Percentiles rank a stretch among this genome's conserved stretches.
Evolutionary conservation across 1,140 invertebrate genomes (phyloP).

Genomic region (Araneus ventricosus): DNA sequence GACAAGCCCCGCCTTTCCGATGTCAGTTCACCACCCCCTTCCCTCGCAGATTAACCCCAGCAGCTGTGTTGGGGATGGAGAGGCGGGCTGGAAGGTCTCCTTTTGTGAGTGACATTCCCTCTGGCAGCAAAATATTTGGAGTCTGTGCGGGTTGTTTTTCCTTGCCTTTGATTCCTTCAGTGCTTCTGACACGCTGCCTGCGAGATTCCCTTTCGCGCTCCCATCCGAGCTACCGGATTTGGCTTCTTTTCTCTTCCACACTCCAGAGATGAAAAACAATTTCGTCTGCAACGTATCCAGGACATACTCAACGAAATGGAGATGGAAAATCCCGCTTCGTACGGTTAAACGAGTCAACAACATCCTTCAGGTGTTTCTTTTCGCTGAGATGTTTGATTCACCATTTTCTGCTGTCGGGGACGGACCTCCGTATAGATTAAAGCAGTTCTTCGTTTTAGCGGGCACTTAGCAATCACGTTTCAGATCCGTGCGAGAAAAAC

Average conservation of each 20-base stretch:
- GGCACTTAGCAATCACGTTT: too few relatives aligned
- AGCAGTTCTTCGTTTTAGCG: too few relatives aligned
- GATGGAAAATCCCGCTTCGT: too few relatives aligned
- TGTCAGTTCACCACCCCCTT: constrained; percentile 32
- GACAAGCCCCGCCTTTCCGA: constrained; percentile 56
- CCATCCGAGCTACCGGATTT: constrained; percentile 47
- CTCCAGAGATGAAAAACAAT: background rate
- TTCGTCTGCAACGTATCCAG: background rate
- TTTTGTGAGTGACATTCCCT: constrained; percentile 71
- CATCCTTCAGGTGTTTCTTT: too few relatives aligned
- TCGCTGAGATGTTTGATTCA: too few relatives aligned
- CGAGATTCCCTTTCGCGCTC: background rate
- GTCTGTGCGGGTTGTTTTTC: constrained; percentile 71
- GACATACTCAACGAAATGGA: too few relatives aligned
- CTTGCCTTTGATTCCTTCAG: constrained; percentile 69
- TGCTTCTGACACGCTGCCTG: constrained; percentile 64
- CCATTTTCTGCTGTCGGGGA: too few relatives aligned
- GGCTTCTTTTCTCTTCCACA: constrained; percentile 15
- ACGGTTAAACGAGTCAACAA: too few relatives aligned
- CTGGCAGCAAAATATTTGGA: constrained; percentile 74
- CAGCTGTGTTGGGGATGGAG: constrained; percentile 59
- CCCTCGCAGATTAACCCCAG: constrained; percentile 67
- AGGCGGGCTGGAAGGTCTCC: constrained; percentile 11
- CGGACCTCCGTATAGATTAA: too few relatives aligned
- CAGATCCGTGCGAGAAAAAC: too few relatives aligned